Conservation (phyloP, 2,797 vertebrate species). For the Todus mexicanus region DNA sequence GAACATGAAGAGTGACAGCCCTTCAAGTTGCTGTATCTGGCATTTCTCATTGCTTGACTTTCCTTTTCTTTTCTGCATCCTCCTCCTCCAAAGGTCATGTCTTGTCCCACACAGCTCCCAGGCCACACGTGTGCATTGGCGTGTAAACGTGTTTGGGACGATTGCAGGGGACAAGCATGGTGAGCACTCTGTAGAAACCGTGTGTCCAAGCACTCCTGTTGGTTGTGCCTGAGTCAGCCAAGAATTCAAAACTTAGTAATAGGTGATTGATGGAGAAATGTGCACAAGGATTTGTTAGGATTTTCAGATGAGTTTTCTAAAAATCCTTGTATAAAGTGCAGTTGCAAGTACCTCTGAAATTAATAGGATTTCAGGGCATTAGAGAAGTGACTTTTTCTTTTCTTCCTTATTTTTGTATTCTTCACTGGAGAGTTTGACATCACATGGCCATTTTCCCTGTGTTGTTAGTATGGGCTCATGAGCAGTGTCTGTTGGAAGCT, state of each 20-base stretch:
- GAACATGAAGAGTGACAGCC: background rate
- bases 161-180: background rate
- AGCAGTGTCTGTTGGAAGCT: background rate
- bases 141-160: background rate
- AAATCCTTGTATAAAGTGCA: background rate
- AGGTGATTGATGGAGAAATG: background rate
- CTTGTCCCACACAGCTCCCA: background rate
- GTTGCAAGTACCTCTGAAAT: background rate
- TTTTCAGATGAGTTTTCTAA: background rate
- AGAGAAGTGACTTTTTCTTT: background rate
- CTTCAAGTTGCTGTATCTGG: fast-evolving
- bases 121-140: background rate
- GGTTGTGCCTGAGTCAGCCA: background rate
- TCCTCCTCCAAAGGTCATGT: background rate
- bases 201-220: background rate
- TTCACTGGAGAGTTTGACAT: background rate
- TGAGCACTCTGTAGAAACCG: background rate
- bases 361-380: background rate
- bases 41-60: background rate
- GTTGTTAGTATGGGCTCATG: background rate
- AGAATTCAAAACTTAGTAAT: background rate
- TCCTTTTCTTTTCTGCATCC: background rate
- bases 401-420: background rate
- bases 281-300: background rate
- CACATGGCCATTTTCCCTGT: fast-evolving